Evolutionary conservation across 2,113 vertebrate species (phyloP).

Genomic region (Rhineura floridana): DNA sequence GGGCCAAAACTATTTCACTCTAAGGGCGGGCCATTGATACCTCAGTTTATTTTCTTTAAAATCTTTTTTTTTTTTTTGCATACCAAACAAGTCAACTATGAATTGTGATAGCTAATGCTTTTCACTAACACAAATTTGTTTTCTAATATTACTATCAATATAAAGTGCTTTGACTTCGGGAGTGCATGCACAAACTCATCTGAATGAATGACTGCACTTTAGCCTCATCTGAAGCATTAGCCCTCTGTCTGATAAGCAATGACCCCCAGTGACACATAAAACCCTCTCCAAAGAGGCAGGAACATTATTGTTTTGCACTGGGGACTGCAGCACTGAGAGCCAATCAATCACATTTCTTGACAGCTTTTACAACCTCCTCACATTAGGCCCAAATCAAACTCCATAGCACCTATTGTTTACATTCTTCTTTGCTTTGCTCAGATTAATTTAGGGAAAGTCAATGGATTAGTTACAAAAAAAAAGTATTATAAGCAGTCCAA

Average conservation of each 20-base stretch:
- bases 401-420: conserved; percentile 70
- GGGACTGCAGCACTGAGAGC: conserved; percentile 64
- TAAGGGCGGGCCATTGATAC: neutral
- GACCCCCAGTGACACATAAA: conserved; percentile 79
- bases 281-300: conserved; percentile 70
- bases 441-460: conserved; percentile 76
- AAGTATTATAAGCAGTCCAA: conserved; percentile 72
- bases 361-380: conserved; percentile 74
- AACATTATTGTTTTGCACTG: conserved; percentile 75
- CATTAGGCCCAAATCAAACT: conserved; percentile 74
- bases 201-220: conserved; percentile 79
- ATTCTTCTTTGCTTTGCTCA: conserved; percentile 57
- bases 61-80: conserved; percentile 1
- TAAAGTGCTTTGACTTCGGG: conserved; percentile 48
- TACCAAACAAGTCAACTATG: neutral
- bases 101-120: conserved; percentile 25
- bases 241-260: conserved; percentile 77
- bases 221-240: conserved; percentile 73
- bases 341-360: conserved; percentile 76
- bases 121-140: neutral
- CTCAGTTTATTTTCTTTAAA: neutral
- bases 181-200: conserved; percentile 68
- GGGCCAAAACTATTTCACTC: conserved; percentile 44
- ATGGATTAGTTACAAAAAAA: conserved; percentile 63
- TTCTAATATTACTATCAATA: conserved; percentile 12